Percentiles rank a stretch among this genome's conserved stretches.
These are phyloP conservation scores for Drosophila bunnanda DNA, from an alignment of 2,888 invertebrate species.

Conservation along the genomic window DNA sequence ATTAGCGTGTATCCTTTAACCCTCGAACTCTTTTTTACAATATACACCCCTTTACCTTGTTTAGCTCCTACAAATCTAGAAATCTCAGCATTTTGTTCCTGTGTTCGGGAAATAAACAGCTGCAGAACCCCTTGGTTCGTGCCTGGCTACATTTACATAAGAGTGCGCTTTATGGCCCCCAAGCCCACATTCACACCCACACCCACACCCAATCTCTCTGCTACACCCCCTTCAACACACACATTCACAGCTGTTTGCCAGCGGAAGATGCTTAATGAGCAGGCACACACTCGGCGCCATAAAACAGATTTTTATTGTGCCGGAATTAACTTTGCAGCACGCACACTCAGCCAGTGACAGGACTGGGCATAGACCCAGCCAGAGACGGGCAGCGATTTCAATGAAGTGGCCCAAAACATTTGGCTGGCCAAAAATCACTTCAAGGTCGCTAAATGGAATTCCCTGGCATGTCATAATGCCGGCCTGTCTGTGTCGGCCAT, in stretches of 20 bases:
- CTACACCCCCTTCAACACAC: conserved; percentile 21
- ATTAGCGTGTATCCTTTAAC: background rate
- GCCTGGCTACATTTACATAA: conserved; percentile 73
- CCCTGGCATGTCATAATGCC: conserved; percentile 40
- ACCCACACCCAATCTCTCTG: conserved; percentile 7
- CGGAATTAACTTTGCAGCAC: conserved; percentile 64
- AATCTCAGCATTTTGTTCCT: background rate
- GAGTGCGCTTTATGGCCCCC: conserved; percentile 60
- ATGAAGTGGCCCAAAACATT: conserved; percentile 49
- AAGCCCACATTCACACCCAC: conserved; percentile 13
- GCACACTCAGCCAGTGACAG: conserved; percentile 21
- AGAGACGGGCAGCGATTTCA: conserved; percentile 29
- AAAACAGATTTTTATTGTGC: conserved; percentile 76
- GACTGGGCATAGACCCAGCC: background rate
- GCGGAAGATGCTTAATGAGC: conserved; percentile 77
- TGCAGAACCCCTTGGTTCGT: conserved; percentile 35
- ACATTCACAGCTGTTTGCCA: conserved; percentile 56
- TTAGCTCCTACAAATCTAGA: background rate
- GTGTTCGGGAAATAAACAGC: conserved; percentile 47
- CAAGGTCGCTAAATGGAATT: conserved; percentile 51
- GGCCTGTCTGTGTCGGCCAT: conserved; percentile 31
- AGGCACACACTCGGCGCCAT: conserved; percentile 55
- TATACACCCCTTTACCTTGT: background rate
- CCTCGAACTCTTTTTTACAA: background rate
- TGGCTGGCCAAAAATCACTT: conserved; percentile 46